phyloP scores from a whole-genome alignment of 2,797 vertebrate genomes.

The Sarcophilus harrisii region DNA sequence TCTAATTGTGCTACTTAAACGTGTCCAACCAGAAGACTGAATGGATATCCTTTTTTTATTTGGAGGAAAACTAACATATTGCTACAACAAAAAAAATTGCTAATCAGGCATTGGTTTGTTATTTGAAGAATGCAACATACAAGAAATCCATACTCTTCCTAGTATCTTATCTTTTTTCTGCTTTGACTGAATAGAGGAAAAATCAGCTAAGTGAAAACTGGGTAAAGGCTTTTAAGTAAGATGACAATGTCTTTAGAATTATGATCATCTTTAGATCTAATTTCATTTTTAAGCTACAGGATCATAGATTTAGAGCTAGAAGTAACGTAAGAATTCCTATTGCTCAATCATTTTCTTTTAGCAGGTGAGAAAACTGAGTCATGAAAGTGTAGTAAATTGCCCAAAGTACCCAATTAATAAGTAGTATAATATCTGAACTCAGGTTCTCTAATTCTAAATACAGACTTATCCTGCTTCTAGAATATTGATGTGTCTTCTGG shows the following conservation, averaged over 20 bases:
- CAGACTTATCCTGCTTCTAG: not conserved
- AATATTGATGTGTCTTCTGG: not conserved
- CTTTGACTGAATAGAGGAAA: slow-evolving; percentile 77
- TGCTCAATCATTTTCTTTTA: not conserved
- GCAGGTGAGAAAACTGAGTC: not conserved
- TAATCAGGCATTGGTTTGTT: slow-evolving; percentile 18
- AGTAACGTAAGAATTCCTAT: not conserved
- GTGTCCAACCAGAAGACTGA: slow-evolving; percentile 75
- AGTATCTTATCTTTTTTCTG: slow-evolving; percentile 72
- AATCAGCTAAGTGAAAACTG: slow-evolving; percentile 69
- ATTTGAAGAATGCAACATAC: slow-evolving; percentile 22
- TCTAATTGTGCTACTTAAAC: slow-evolving; percentile 79
- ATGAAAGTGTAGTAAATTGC: not conserved
- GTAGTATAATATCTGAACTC: not conserved
- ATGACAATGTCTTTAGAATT: slow-evolving; percentile 81
- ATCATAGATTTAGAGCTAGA: not conserved
- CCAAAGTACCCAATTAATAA: not conserved
- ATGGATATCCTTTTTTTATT: slow-evolving; percentile 76
- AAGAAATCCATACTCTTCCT: slow-evolving; percentile 68
- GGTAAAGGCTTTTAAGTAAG: slow-evolving; percentile 66
- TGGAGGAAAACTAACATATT: slow-evolving; percentile 14
- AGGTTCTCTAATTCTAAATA: not conserved
- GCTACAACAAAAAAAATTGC: not conserved
- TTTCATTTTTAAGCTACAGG: slow-evolving; percentile 82
- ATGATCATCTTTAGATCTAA: slow-evolving; percentile 79